Evolutionary conservation across 2,888 invertebrate genomes (phyloP).

Genomic region (Venusia cambrica): DNA sequence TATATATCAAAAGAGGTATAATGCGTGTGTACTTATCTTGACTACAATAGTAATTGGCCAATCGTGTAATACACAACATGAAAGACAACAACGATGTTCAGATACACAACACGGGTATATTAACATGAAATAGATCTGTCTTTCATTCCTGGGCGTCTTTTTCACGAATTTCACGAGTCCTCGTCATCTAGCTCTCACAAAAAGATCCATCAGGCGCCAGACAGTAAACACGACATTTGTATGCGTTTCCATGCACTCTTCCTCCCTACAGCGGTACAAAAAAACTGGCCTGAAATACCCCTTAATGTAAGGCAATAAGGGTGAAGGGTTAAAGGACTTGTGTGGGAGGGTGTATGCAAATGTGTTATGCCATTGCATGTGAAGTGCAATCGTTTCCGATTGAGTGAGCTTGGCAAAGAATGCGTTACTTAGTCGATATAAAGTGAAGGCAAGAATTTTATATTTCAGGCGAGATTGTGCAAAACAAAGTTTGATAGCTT

Average conservation of each 20-base stretch:
- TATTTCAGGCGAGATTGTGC: conserved; percentile 3
- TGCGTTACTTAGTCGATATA: conserved; percentile 4
- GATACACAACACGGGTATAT: too few relatives aligned
- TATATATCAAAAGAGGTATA: too few relatives aligned
- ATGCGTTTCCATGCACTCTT: conserved; percentile 46
- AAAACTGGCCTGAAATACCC: conserved; percentile 31
- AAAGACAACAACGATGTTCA: too few relatives aligned
- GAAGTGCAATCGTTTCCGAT: conserved; percentile 22
- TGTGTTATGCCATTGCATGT: conserved; percentile 8
- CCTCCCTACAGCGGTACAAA: conserved; percentile 15
- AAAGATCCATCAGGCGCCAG: conserved; percentile 42
- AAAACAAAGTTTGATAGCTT: too few relatives aligned
- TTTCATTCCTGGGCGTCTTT: conserved; percentile 8
- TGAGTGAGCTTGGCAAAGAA: conserved; percentile 17
- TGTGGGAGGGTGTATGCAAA: conserved; percentile 1
- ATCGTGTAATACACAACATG: too few relatives aligned
- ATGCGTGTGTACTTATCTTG: too few relatives aligned
- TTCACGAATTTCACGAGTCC: conserved; percentile 16
- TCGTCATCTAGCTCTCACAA: conserved; percentile 25
- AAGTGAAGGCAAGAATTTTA: conserved; percentile 1
- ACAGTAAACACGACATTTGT: conserved; percentile 53
- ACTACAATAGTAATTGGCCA: too few relatives aligned
- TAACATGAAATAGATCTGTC: too few relatives aligned
- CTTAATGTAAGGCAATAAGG: conserved; percentile 31
- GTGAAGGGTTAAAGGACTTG: neutral